phyloP scores from a whole-genome alignment of 2,113 vertebrate species.

The Phaethon lepturus region DNA sequence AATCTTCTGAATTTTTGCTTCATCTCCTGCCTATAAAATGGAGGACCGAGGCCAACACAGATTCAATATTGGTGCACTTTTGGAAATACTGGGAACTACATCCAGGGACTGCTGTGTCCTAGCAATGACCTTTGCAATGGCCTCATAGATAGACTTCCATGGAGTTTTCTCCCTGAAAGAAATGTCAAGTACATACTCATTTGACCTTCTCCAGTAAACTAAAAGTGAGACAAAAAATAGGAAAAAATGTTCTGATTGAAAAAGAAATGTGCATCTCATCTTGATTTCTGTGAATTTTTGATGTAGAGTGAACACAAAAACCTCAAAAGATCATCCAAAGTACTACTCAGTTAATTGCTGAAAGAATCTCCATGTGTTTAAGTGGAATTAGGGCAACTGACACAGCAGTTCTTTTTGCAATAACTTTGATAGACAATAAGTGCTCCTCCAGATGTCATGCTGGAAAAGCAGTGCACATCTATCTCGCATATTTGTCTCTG shows the following conservation, averaged over 20 bases:
- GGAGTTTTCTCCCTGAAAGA: not conserved
- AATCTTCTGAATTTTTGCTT: not conserved
- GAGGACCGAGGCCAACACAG: not conserved
- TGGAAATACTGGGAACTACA: not conserved
- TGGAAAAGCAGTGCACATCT: slow-evolving; percentile 39
- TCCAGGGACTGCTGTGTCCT: not conserved
- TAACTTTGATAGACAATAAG: slow-evolving; percentile 33
- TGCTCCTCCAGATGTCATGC: slow-evolving; percentile 55
- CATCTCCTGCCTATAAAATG: not conserved
- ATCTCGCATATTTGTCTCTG: slow-evolving; percentile 54
- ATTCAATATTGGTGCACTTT: not conserved
- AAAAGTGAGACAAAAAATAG: not conserved
- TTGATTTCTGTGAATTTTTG: not conserved
- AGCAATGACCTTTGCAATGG: not conserved
- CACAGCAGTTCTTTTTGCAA: not conserved
- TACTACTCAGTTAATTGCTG: not conserved
- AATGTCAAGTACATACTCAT: not conserved
- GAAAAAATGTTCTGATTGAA: not conserved
- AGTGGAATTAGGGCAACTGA: slow-evolving; percentile 15
- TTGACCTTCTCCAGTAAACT: not conserved
- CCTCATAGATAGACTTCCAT: not conserved
- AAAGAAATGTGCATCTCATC: not conserved
- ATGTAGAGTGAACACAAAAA: not conserved
- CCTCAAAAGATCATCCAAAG: not conserved
- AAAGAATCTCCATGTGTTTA: not conserved